Conservation (phyloP, 2,113 vertebrate genomes). For the Colossoma macropomum region DNA sequence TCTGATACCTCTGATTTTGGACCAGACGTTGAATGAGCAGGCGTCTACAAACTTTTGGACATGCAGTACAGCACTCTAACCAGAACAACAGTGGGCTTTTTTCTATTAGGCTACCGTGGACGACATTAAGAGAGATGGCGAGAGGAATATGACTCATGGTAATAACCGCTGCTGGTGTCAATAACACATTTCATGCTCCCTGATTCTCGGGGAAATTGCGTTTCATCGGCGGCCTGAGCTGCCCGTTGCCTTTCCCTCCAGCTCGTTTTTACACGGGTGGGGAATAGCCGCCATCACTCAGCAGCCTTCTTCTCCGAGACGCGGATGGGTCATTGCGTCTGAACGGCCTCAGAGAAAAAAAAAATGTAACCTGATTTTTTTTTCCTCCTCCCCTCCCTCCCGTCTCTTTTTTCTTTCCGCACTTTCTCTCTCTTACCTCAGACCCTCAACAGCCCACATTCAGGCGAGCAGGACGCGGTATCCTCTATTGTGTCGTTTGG, state of each 20-base stretch:
- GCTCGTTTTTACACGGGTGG: constrained; percentile 51
- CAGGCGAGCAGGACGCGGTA: background rate
- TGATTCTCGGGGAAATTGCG: constrained; percentile 48
- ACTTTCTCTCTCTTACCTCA: background rate
- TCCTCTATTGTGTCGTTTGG: constrained; percentile 12
- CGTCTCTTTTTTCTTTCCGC: too few relatives aligned
- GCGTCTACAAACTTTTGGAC: background rate
- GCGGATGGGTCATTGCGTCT: constrained; percentile 58
- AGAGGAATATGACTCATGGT: constrained; percentile 48
- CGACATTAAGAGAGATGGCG: background rate
- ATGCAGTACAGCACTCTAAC: background rate
- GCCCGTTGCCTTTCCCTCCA: constrained; percentile 58
- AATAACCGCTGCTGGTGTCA: constrained; percentile 55
- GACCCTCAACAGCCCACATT: constrained; percentile 1
- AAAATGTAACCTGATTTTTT: constrained; percentile 33
- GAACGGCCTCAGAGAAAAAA: constrained; percentile 52
- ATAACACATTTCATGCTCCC: constrained; percentile 60
- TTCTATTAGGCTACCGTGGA: constrained; percentile 9
- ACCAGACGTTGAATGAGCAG: background rate
- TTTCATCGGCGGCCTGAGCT: constrained; percentile 43
- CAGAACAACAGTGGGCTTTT: constrained; percentile 30
- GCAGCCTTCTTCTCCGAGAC: constrained; percentile 54
- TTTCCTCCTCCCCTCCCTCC: background rate
- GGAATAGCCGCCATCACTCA: constrained; percentile 62
- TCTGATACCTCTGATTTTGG: background rate